These are phyloP conservation scores for Dione juno DNA, from an alignment of 2,888 invertebrate species.

Conservation along the genomic window DNA sequence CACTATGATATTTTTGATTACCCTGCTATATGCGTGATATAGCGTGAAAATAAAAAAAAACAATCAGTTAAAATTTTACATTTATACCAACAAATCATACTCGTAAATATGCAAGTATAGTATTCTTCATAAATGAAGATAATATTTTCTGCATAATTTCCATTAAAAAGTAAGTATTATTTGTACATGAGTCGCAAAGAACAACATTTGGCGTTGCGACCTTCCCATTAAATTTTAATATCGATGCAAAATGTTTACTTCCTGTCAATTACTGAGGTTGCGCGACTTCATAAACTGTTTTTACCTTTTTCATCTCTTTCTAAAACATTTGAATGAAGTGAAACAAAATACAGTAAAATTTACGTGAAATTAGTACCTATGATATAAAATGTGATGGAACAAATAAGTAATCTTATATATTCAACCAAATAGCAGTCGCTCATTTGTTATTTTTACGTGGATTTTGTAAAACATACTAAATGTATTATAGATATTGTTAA, in stretches of 20 bases:
- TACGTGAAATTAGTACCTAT: no score
- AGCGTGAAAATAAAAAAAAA: no score
- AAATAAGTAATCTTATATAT: no score
- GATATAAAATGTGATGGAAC: no score
- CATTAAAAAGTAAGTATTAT: slow-evolving; percentile 12
- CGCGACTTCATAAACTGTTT: slow-evolving; percentile 21
- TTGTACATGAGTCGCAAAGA: slow-evolving; percentile 24
- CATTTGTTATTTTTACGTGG: no score
- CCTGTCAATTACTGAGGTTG: slow-evolving; percentile 34
- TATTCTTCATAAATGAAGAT: not conserved
- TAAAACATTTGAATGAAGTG: not conserved
- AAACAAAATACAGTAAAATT: not conserved
- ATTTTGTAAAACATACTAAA: no score
- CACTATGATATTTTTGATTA: no score
- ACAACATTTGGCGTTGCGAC: slow-evolving; percentile 28
- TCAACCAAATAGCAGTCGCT: no score
- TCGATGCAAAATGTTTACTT: slow-evolving; percentile 34
- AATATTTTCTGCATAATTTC: not conserved
- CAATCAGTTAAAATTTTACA: no score
- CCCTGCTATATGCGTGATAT: no score
- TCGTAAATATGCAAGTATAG: no score
- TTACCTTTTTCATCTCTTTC: not conserved
- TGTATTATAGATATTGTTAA: not conserved
- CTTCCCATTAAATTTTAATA: slow-evolving; percentile 38
- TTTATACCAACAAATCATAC: no score